Percentiles rank a stretch among this genome's conserved stretches.
Conservation (phyloP, 1,140 invertebrate species). For the Cyphomyrmex costatus region DNA sequence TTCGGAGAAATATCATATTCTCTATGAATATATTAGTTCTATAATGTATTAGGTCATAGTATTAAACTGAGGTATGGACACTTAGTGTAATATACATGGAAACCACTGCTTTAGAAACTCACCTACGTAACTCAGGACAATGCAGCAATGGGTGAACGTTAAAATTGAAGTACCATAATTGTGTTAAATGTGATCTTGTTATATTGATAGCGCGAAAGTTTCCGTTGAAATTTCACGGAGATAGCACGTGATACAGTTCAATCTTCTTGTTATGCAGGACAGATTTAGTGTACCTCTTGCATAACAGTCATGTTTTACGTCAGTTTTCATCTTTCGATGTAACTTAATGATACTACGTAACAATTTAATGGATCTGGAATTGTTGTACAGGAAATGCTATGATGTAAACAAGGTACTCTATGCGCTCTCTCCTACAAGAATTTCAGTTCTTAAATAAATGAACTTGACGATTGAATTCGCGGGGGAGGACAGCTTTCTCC, state of each 20-base stretch:
- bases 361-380: conserved; percentile 2
- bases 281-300: conserved; percentile 11
- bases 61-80: not conserved
- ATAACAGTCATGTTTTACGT: conserved; percentile 10
- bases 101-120: not conserved
- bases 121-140: not conserved
- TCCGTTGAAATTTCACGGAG: not conserved
- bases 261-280: conserved; percentile 3
- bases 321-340: conserved; percentile 26
- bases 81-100: not conserved
- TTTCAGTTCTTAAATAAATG: conserved; percentile 23
- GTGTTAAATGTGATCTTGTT: not conserved
- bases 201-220: not conserved
- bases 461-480: conserved; percentile 21
- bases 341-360: conserved; percentile 26
- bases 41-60: conserved; percentile 27
- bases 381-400: not conserved
- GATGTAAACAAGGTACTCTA: not conserved
- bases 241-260: conserved; percentile 3
- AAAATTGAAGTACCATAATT: conserved; percentile 6
- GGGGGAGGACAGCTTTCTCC: conserved; percentile 43
- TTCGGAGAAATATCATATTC: not conserved
- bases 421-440: not conserved
- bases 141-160: not conserved
- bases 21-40: not conserved